Evolutionary conservation across 2,113 vertebrate genomes (phyloP), one percentile per base, ranked within the genome.

Genomic region (Carlito syrichta): DNA sequence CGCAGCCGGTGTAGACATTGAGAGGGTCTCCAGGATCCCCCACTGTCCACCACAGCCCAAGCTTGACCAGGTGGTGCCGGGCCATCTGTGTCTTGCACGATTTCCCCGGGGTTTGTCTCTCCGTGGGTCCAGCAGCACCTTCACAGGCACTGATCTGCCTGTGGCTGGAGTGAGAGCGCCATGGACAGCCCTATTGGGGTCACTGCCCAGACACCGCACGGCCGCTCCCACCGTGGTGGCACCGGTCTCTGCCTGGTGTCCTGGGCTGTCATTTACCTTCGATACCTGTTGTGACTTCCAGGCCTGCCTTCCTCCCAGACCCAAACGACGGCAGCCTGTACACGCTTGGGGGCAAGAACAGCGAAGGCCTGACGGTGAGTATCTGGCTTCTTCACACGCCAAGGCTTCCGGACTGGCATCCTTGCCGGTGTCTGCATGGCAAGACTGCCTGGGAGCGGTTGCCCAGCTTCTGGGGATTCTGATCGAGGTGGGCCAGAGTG

Each of bases 291-390:
- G 30, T 98, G 23, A 96, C 96, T 97, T 94, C 91, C 98, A 99
- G 99, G 97, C 99, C 99, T 2, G 99, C 99, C 0, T 99, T 99
- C 97, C 99, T 99, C 93, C 99, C 99, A 0, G 99, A 99, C 97
- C 99, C 99, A 68, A 99, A 99, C 0, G 99, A 99, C 83, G 99
- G 99, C 98, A 99, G 99, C 97, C 97, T 99, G 58, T 99, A 99
- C 95, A 99, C 99, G 0, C 99, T 99, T 38, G 99, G 99, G 84
- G 99, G 99, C 96, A 99, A 99, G 97, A 99, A 99, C 86, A 99
- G 98, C 0, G 99, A 99, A 99, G 99, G 99, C 38, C 98, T 99
- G 92, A 99, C 99, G 77, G 99, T 99, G 98, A 99, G 99, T 98
- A 16, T 56, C 94, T 92, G 95, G n/a, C 0, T 93, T n/a, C 81